Evolutionary conservation across 2,113 vertebrate genomes (phyloP).

Genomic region (Pongo pygmaeus): DNA sequence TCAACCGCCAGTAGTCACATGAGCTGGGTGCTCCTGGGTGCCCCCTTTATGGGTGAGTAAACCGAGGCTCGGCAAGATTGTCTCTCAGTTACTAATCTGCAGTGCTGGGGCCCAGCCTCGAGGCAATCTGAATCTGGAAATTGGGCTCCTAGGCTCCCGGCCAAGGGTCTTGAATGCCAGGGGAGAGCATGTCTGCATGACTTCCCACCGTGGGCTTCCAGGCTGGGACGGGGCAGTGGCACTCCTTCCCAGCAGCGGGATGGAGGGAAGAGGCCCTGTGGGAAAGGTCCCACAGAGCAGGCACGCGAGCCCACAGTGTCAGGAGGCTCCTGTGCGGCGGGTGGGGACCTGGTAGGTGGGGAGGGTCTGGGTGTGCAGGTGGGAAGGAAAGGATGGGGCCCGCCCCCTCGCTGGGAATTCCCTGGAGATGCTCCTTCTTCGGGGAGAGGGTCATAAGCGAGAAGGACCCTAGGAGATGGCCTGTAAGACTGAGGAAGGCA

Average conservation of each 20-base stretch:
- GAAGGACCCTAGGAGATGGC: too few relatives aligned
- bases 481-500: neutral
- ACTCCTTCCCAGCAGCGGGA: neutral
- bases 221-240: fast-evolving
- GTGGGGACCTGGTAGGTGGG: neutral
- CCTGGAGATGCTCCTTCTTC: neutral
- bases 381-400: neutral
- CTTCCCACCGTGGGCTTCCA: fast-evolving
- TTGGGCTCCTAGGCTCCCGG: fast-evolving
- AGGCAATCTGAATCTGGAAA: fast-evolving
- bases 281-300: neutral
- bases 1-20: fast-evolving
- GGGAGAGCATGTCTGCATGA: neutral
- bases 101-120: neutral
- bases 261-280: fast-evolving
- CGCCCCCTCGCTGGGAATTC: fast-evolving
- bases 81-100: fast-evolving
- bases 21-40: too few relatives aligned
- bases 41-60: fast-evolving
- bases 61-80: fast-evolving
- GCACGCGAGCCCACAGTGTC: fast-evolving
- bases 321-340: neutral
- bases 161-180: neutral
- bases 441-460: fast-evolving
- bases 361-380: fast-evolving